Evolutionary conservation across 1,140 invertebrate genomes (phyloP).

Genomic region (Phymastichus coffea): DNA sequence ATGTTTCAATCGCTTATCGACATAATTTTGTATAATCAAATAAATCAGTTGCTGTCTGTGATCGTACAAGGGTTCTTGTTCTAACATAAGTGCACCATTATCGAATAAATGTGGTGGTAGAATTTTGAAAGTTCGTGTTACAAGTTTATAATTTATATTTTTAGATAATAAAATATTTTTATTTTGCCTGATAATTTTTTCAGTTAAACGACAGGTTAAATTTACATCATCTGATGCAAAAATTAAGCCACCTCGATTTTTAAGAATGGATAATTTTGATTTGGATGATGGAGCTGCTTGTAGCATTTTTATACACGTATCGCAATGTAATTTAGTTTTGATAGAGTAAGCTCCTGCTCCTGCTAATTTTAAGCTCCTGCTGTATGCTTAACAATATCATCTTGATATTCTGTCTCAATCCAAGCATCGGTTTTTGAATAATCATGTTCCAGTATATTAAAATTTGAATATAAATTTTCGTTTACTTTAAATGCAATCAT

Average conservation of each 20-base stretch:
- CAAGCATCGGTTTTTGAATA: neutral
- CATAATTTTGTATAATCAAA: neutral
- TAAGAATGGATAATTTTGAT: neutral
- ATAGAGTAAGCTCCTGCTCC: neutral
- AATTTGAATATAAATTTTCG: neutral
- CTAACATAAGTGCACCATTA: neutral
- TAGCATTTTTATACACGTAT: neutral
- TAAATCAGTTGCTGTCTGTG: neutral
- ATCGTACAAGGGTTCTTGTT: neutral
- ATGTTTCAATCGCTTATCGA: neutral
- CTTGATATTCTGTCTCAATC: slow-evolving; percentile 2
- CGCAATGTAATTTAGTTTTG: neutral
- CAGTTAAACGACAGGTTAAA: neutral
- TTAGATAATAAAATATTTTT: no score
- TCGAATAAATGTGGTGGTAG: neutral
- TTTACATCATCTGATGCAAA: neutral
- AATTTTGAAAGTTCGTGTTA: neutral
- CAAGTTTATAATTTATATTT: neutral
- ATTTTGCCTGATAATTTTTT: neutral
- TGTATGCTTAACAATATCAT: slow-evolving; percentile 3
- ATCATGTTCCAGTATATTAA: slow-evolving; percentile 33
- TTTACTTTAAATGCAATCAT: neutral
- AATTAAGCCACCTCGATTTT: neutral
- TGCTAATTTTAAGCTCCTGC: no score
- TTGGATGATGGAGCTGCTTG: neutral